Percentiles rank a stretch among this genome's conserved stretches.
phyloP scores from a whole-genome alignment of 2,113 vertebrate genomes.

The Etia nguti region DNA sequence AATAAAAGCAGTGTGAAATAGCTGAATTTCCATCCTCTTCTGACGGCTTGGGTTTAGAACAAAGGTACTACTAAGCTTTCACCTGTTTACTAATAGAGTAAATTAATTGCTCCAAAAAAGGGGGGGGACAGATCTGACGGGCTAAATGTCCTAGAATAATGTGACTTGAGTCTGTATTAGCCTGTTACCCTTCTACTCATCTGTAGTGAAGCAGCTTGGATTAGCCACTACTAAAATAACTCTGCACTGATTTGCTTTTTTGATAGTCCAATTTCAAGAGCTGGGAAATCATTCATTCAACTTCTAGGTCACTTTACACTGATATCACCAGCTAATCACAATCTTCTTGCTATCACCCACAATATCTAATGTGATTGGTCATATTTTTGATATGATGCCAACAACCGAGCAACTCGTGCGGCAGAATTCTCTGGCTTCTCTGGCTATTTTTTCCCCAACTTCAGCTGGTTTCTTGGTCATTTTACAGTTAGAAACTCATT shows the following conservation, averaged over 20 bases:
- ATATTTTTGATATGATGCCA: not conserved
- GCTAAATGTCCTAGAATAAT: not conserved
- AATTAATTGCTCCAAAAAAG: not conserved
- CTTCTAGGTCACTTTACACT: not conserved
- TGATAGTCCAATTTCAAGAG: not conserved
- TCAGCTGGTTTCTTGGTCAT: not conserved
- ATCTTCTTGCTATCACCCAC: not conserved
- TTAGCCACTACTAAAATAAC: too few relatives aligned
- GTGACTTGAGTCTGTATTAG: not conserved
- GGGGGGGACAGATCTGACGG: not conserved
- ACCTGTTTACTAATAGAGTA: not conserved
- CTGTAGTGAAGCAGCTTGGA: too few relatives aligned
- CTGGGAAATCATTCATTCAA: accelerated
- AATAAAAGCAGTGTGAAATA: constrained; percentile 9
- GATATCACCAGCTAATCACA: not conserved
- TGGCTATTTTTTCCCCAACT: accelerated
- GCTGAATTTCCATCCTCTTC: not conserved
- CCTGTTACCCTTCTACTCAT: not conserved
- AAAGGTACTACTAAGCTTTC: not conserved
- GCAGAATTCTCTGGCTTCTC: not conserved
- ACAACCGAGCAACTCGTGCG: not conserved
- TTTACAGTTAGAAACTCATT: not conserved
- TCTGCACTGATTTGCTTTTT: too few relatives aligned
- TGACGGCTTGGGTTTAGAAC: not conserved
- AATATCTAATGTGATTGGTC: not conserved